These are phyloP conservation scores for Platypus cylindrus DNA, from an alignment of 2,888 invertebrate genomes.

Conservation along the genomic window DNA sequence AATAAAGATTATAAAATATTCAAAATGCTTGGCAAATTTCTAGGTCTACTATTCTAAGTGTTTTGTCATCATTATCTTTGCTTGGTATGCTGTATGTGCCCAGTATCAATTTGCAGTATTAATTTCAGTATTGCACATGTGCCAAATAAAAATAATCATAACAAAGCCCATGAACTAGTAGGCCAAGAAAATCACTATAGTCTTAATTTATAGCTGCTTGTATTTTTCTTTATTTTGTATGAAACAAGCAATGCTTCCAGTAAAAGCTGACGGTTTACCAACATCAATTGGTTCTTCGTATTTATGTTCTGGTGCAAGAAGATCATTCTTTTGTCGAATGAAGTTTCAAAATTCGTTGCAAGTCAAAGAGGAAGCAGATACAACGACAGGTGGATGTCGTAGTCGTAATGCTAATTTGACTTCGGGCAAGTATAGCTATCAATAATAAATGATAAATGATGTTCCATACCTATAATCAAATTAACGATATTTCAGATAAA, in stretches of 20 bases:
- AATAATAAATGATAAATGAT: background rate
- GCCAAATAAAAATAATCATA: too few species aligned
- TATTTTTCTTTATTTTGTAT: slow-evolving; percentile 1
- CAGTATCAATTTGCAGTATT: too few species aligned
- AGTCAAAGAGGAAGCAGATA: slow-evolving; percentile 64
- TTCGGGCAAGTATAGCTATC: slow-evolving; percentile 32
- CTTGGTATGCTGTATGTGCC: too few species aligned
- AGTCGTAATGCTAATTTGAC: slow-evolving; percentile 49
- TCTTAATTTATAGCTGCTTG: too few species aligned
- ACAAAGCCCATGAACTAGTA: too few species aligned
- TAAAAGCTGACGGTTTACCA: slow-evolving; percentile 79
- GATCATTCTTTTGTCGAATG: slow-evolving; percentile 91
- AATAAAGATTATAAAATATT: too few species aligned
- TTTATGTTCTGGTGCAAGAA: slow-evolving; percentile 75
- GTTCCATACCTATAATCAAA: background rate
- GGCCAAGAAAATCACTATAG: too few species aligned
- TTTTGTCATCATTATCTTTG: too few species aligned
- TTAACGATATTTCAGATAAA: slow-evolving; percentile 49
- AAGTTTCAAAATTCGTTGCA: slow-evolving; percentile 55
- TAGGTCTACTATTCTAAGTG: too few species aligned
- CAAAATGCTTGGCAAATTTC: too few species aligned
- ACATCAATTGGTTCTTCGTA: too few species aligned
- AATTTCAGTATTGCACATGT: too few species aligned
- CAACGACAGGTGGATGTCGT: slow-evolving; percentile 43
- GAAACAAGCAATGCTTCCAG: slow-evolving; percentile 74